Conservation (phyloP, 2,888 invertebrate species). For the Patella pellucida region DNA sequence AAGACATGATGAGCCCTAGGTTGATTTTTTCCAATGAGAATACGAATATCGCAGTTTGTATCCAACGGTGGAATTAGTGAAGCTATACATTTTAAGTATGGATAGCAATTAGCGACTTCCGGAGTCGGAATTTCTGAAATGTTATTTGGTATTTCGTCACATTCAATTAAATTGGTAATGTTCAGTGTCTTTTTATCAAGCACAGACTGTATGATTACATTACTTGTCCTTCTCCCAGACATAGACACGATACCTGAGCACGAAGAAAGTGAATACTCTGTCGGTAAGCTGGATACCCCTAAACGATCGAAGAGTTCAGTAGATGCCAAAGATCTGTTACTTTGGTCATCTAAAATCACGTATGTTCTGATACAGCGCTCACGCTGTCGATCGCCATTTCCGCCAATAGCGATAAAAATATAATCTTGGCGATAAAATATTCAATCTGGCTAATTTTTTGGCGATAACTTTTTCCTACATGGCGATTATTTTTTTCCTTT, state of each 20-base stretch:
- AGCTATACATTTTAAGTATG: too few relatives aligned
- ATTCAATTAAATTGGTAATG: slow-evolving; percentile 9
- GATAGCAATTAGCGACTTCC: not conserved
- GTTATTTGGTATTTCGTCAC: slow-evolving; percentile 14
- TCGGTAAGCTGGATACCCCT: not conserved
- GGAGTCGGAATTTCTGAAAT: slow-evolving; percentile 16
- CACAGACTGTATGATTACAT: slow-evolving; percentile 24
- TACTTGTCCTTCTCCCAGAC: slow-evolving; percentile 22
- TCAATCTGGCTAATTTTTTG: too few relatives aligned
- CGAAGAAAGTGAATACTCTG: slow-evolving; percentile 25
- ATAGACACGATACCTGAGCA: slow-evolving; percentile 29
- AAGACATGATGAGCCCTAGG: too few relatives aligned
- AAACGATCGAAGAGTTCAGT: slow-evolving; percentile 26
- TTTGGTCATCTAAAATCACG: slow-evolving; percentile 33
- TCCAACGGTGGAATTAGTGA: too few relatives aligned
- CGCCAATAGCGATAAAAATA: too few relatives aligned
- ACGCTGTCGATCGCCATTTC: too few relatives aligned
- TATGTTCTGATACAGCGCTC: slow-evolving; percentile 20
- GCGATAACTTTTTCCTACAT: too few relatives aligned
- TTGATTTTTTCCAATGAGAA: too few relatives aligned
- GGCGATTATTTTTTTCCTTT: too few relatives aligned
- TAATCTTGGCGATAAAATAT: too few relatives aligned
- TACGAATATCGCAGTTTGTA: too few relatives aligned
- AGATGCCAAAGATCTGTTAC: slow-evolving; percentile 27
- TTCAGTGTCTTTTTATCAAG: not conserved